Evolutionary conservation across 2,888 invertebrate genomes (phyloP).

Genomic region (Acrobasis suavella): DNA sequence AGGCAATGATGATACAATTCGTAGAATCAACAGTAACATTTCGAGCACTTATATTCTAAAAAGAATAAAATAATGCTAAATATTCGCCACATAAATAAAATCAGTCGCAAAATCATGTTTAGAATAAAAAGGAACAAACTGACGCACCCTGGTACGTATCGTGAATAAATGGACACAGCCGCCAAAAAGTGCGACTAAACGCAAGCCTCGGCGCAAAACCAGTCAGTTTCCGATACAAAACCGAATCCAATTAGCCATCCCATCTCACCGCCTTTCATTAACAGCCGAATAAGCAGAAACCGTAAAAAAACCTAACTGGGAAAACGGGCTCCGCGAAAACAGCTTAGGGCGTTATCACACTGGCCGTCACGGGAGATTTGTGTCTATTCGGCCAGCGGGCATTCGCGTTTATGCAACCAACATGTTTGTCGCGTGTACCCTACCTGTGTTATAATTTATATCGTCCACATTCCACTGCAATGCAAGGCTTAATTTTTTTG

Average conservation of each 20-base stretch:
- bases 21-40: background rate
- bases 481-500: background rate
- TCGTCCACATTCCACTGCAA: background rate
- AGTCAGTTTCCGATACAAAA: conserved; percentile 66
- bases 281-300: conserved; percentile 58
- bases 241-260: conserved; percentile 73
- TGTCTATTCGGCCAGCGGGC: background rate
- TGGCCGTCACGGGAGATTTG: conserved; percentile 2
- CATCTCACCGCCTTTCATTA: conserved; percentile 68
- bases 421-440: background rate
- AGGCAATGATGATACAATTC: background rate
- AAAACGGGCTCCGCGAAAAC: conserved; percentile 51
- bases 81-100: background rate
- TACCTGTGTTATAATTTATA: background rate
- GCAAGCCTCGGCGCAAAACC: conserved; percentile 57
- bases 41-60: background rate
- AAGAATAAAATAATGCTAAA: background rate
- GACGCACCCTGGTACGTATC: background rate
- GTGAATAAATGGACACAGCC: conserved; percentile 8
- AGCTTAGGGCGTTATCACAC: conserved; percentile 55
- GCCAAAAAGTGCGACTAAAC: conserved; percentile 28
- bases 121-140: background rate
- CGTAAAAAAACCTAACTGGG: conserved; percentile 50
- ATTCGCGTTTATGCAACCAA: background rate
- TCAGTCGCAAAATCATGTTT: background rate